These are phyloP conservation scores for Rhabdomys pumilio DNA, from an alignment of 2,797 vertebrate species.

Conservation along the genomic window DNA sequence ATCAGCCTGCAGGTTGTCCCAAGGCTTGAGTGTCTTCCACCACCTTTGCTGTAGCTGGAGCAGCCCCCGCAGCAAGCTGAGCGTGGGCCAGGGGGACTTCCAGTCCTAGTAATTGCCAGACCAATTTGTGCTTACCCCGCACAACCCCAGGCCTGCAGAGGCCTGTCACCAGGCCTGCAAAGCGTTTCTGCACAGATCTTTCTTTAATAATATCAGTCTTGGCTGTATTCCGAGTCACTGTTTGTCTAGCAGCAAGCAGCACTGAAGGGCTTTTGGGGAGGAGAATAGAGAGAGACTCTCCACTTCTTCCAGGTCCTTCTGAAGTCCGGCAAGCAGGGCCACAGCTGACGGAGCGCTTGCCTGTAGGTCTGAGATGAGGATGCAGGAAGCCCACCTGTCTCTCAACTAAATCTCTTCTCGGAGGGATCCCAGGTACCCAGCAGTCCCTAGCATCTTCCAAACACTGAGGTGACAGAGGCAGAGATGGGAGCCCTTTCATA, in stretches of 20 bases:
- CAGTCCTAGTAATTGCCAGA: slow-evolving; percentile 39
- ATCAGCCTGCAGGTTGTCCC: background rate
- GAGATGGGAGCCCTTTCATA: background rate
- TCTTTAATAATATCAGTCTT: slow-evolving; percentile 31
- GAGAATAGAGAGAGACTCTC: background rate
- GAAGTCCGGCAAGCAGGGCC: background rate
- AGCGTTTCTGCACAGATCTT: slow-evolving; percentile 34
- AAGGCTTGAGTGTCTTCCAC: rapidly evolving
- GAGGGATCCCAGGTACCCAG: rapidly evolving
- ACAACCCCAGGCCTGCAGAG: background rate
- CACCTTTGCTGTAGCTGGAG: background rate
- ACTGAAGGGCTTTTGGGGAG: background rate
- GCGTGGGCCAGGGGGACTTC: background rate
- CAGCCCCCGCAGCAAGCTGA: rapidly evolving
- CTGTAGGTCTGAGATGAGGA: background rate
- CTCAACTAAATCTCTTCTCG: background rate
- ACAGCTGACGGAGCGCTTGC: background rate
- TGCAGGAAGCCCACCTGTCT: background rate
- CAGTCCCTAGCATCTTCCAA: background rate
- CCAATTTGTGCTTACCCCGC: background rate
- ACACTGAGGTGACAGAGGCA: background rate
- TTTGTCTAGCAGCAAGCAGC: background rate
- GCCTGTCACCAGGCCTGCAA: background rate
- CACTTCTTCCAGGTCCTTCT: background rate
- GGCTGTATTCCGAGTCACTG: background rate